Evolutionary conservation across 2,888 invertebrate species (phyloP).

Genomic region (Linnaemya vulpina): DNA sequence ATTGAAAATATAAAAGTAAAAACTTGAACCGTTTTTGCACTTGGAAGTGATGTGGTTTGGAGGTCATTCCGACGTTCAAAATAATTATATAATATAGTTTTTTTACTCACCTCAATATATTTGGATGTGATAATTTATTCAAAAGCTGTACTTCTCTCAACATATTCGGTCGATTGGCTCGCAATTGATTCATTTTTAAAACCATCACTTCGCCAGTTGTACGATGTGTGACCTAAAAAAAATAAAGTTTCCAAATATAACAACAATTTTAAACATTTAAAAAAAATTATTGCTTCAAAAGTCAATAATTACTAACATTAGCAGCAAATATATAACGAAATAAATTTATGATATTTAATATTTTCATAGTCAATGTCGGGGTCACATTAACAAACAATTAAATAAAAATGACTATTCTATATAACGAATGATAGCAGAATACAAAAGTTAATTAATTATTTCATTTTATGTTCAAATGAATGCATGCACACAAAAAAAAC

Average conservation of each 20-base stretch:
- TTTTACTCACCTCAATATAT: slow-evolving; percentile 91
- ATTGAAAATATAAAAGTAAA: too few species aligned
- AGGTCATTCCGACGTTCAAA: too few species aligned
- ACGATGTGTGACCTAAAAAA: slow-evolving; percentile 94
- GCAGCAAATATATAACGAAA: slow-evolving; percentile 4
- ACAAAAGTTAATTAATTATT: slow-evolving; percentile 32
- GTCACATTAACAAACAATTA: slow-evolving; percentile 37
- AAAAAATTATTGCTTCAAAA: slow-evolving; percentile 26
- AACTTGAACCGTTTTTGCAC: too few species aligned
- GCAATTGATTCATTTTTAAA: slow-evolving; percentile 97
- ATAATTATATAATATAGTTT: neutral
- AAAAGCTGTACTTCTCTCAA: slow-evolving; percentile 98
- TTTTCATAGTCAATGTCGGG: slow-evolving; percentile 59
- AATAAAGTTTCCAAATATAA: slow-evolving; percentile 71
- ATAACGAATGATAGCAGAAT: slow-evolving; percentile 38
- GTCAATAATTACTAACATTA: slow-evolving; percentile 7
- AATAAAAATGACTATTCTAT: slow-evolving; percentile 13
- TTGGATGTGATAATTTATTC: slow-evolving; percentile 96
- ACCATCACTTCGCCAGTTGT: slow-evolving; percentile 97
- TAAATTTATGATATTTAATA: slow-evolving; percentile 3
- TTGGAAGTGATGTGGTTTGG: too few species aligned
- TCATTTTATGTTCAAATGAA: slow-evolving; percentile 24
- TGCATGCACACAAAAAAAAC: slow-evolving; percentile 49
- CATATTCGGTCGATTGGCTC: slow-evolving; percentile 97
- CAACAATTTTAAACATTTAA: neutral